Percentiles rank a stretch among this genome's conserved stretches.
These are phyloP conservation scores for Anguilla obscura DNA, from an alignment of 2,797 vertebrate species.

Conservation along the genomic window DNA sequence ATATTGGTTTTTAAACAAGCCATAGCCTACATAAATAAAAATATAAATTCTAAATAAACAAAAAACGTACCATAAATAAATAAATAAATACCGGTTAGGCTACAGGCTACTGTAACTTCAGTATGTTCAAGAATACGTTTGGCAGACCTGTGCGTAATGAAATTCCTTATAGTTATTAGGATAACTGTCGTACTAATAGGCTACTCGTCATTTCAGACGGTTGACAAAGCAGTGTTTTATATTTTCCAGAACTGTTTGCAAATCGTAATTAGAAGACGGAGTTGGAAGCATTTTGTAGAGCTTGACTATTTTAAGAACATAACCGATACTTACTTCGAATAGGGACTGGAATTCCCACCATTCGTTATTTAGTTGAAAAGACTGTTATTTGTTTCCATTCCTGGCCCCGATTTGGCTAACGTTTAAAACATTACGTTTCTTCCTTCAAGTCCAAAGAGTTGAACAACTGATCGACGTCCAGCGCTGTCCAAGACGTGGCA, in stretches of 20 bases:
- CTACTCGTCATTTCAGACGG: not conserved
- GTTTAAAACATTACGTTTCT: constrained; percentile 47
- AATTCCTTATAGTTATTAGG: not conserved
- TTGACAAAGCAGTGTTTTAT: not conserved
- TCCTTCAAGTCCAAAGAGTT: constrained; percentile 55
- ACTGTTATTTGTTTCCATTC: constrained; percentile 76
- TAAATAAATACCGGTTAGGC: not conserved
- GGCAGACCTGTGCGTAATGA: not conserved
- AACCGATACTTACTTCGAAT: constrained; percentile 72
- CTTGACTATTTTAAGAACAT: not conserved
- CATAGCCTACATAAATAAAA: not conserved
- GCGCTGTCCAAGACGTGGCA: constrained; percentile 34
- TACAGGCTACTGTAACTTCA: not conserved
- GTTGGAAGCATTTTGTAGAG: not conserved
- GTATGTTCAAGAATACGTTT: not conserved
- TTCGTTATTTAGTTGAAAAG: constrained; percentile 68
- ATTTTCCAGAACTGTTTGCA: not conserved
- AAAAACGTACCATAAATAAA: not conserved
- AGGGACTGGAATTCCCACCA: constrained; percentile 78
- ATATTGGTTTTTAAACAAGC: not conserved
- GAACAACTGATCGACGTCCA: constrained; percentile 61
- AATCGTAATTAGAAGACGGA: not conserved
- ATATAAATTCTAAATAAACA: not conserved
- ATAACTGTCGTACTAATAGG: not conserved
- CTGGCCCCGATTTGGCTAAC: constrained; percentile 45